These are phyloP conservation scores for Nymphalis urticae DNA, from an alignment of 2,888 invertebrate species.

Conservation along the genomic window DNA sequence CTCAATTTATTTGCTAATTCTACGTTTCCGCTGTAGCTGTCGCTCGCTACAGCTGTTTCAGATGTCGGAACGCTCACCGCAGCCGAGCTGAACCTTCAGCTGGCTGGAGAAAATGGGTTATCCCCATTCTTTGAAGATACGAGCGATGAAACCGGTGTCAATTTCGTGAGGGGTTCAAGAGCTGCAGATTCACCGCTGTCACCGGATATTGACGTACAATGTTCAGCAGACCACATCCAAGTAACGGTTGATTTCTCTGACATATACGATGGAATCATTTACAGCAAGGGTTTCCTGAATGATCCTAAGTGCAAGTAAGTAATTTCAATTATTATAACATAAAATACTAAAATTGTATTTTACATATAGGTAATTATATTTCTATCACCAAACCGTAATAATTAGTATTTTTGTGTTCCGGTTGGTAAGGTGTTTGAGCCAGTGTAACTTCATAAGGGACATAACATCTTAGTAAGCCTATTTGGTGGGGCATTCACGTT, in stretches of 20 bases:
- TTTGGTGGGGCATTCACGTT: too few species aligned
- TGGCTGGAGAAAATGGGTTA: constrained; percentile 65
- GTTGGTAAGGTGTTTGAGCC: too few species aligned
- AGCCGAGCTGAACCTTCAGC: constrained; percentile 69
- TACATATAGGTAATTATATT: background rate
- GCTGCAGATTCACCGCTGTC: constrained; percentile 76
- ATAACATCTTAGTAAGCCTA: too few species aligned
- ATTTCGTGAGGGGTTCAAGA: constrained; percentile 71
- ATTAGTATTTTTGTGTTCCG: too few species aligned
- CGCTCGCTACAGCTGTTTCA: constrained; percentile 79
- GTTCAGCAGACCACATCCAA: constrained; percentile 79
- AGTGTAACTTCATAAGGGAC: too few species aligned
- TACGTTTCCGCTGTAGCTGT: constrained; percentile 61
- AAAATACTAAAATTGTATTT: background rate
- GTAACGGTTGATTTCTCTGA: constrained; percentile 84
- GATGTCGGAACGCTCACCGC: constrained; percentile 71
- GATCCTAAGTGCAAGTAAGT: constrained; percentile 86
- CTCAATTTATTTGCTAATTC: too few species aligned
- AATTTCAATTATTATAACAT: background rate
- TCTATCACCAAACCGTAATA: too few species aligned
- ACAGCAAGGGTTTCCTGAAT: constrained; percentile 85
- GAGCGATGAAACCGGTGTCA: constrained; percentile 67
- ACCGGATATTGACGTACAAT: constrained; percentile 84
- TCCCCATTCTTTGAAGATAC: constrained; percentile 66
- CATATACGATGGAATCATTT: constrained; percentile 85